Evolutionary conservation across 92 coral and sea anemone genomes (phyloP).

Genomic region (Porites rus): DNA sequence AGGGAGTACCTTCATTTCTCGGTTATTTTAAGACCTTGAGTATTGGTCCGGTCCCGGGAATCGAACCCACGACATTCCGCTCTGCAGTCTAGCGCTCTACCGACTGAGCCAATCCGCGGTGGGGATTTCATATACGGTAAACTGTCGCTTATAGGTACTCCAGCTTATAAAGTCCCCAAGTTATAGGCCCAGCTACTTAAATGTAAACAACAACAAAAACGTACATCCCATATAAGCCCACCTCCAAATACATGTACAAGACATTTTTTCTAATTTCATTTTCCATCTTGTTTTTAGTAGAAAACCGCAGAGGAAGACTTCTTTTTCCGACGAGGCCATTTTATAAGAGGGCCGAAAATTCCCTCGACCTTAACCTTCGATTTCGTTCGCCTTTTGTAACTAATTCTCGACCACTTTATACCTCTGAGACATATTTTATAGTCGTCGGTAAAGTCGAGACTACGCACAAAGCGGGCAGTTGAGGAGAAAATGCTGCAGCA

Average conservation of each 20-base stretch:
- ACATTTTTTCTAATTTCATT: not conserved
- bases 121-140: too few relatives aligned
- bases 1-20: too few relatives aligned
- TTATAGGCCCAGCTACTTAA: too few relatives aligned
- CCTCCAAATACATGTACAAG: not conserved
- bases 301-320: not conserved
- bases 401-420: not conserved
- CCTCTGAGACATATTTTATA: not conserved
- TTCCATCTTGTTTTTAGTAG: constrained; percentile 25
- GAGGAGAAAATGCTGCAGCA: not conserved
- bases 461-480: not conserved
- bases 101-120: too few relatives aligned
- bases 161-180: too few relatives aligned
- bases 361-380: not conserved
- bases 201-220: too few relatives aligned
- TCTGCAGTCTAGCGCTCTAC: too few relatives aligned
- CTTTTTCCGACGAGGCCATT: constrained; percentile 21
- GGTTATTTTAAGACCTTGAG: too few relatives aligned
- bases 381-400: not conserved
- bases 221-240: too few relatives aligned
- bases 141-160: too few relatives aligned
- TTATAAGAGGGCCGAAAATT: not conserved
- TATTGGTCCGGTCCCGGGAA: too few relatives aligned
- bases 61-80: too few relatives aligned
- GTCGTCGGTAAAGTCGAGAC: not conserved